A percentile compares a stretch with the other conserved stretches of the same genome.
These are phyloP conservation scores for Linnaemya tessellans DNA, from an alignment of 2,888 invertebrate genomes.

Conservation along the genomic window DNA sequence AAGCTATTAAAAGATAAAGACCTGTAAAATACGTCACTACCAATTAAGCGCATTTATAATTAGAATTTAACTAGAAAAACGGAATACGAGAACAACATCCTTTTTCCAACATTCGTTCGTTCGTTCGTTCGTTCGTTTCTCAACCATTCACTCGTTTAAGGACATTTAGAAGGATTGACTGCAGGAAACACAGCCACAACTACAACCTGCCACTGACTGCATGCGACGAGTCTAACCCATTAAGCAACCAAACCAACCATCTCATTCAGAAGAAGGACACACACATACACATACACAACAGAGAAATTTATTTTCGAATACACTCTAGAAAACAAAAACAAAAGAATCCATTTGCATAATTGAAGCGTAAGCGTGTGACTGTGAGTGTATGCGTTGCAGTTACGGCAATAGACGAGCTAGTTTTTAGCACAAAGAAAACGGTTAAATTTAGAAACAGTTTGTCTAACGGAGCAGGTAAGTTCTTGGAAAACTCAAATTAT, in stretches of 20 bases:
- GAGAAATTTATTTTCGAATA: slow-evolving; percentile 15
- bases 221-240: neutral
- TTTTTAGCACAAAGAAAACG: slow-evolving; percentile 20
- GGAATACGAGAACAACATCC: slow-evolving; percentile 46
- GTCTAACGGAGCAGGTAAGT: slow-evolving; percentile 27
- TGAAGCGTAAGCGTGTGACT: slow-evolving; percentile 25
- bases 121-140: slow-evolving; percentile 9
- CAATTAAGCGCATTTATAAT: slow-evolving; percentile 64
- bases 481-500: slow-evolving; percentile 13
- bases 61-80: slow-evolving; percentile 64
- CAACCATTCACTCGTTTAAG: slow-evolving; percentile 33
- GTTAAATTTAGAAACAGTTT: slow-evolving; percentile 13
- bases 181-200: slow-evolving; percentile 22
- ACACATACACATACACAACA: neutral
- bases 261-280: slow-evolving; percentile 17
- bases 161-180: slow-evolving; percentile 24
- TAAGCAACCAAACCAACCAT: slow-evolving; percentile 21
- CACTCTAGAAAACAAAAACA: slow-evolving; percentile 37
- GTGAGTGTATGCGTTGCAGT: neutral
- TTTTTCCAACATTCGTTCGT: slow-evolving; percentile 29
- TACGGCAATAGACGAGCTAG: slow-evolving; percentile 21
- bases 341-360: slow-evolving; percentile 68
- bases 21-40: slow-evolving; percentile 44
- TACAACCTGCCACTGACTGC: slow-evolving; percentile 8
- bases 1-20: slow-evolving; percentile 53